Percentiles rank a stretch among this genome's conserved stretches.
Conservation (phyloP, 2,888 invertebrate species). For the Pycnomerus fuliginosus region DNA sequence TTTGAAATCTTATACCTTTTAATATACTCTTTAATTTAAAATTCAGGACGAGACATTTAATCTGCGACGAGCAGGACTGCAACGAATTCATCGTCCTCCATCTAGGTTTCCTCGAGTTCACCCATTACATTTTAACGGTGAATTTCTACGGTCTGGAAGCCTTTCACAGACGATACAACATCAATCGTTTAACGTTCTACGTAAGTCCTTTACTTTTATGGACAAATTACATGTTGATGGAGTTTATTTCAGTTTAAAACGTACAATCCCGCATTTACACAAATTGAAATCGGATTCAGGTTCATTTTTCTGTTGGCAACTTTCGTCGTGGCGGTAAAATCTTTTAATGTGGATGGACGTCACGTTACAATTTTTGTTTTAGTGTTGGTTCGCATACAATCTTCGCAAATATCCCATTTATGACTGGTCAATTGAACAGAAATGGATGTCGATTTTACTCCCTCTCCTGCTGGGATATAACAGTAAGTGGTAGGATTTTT, state of each 20-base stretch:
- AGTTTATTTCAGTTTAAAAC: conserved; percentile 79
- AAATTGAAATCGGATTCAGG: conserved; percentile 96
- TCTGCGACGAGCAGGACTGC: conserved; percentile 78
- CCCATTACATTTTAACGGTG: conserved; percentile 83
- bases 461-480: conserved; percentile 88
- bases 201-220: conserved; percentile 57
- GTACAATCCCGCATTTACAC: conserved; percentile 94
- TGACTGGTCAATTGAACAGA: conserved; percentile 98
- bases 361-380: conserved; percentile 46
- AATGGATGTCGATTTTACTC: conserved; percentile 88
- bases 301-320: conserved; percentile 88
- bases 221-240: not conserved
- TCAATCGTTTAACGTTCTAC: conserved; percentile 81
- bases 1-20: too few relatives aligned
- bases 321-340: conserved; percentile 82
- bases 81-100: conserved; percentile 87
- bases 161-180: conserved; percentile 81
- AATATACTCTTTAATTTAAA: not conserved
- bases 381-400: conserved; percentile 94
- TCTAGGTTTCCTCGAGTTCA: conserved; percentile 84
- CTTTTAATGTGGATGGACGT: too few relatives aligned
- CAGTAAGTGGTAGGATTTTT: conserved; percentile 80
- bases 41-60: conserved; percentile 74
- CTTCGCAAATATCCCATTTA: conserved; percentile 82
- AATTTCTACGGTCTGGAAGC: conserved; percentile 81